These are phyloP conservation scores for Nephotettix cincticeps DNA, from an alignment of 1,140 invertebrate species.

Conservation along the genomic window DNA sequence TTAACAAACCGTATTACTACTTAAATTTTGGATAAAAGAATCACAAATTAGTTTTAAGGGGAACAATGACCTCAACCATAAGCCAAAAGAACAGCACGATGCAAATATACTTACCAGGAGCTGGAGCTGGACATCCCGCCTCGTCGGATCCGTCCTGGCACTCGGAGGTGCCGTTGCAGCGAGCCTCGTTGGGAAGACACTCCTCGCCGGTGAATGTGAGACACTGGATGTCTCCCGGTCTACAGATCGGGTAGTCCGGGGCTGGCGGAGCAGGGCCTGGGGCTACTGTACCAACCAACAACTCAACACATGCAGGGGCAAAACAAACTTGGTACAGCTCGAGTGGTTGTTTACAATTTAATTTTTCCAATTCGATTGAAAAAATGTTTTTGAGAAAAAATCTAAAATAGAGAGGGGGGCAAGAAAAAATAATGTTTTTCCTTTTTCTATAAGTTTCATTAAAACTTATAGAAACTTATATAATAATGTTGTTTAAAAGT, in stretches of 20 bases:
- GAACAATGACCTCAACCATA: not conserved
- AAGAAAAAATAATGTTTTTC: no score
- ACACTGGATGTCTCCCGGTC: conserved; percentile 20
- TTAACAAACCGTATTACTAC: not conserved
- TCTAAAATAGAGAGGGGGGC: no score
- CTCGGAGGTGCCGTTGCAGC: conserved; percentile 51
- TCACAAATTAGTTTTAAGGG: not conserved
- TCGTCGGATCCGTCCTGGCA: conserved; percentile 57
- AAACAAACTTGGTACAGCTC: not conserved
- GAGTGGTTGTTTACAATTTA: not conserved
- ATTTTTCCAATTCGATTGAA: no score
- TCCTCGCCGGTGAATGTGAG: conserved; percentile 47
- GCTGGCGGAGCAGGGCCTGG: conserved; percentile 26
- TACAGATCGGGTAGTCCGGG: not conserved
- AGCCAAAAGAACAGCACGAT: not conserved
- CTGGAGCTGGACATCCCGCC: conserved; percentile 43
- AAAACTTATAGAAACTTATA: no score
- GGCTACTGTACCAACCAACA: conserved; percentile 30
- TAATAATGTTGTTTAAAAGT: no score
- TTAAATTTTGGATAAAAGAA: not conserved
- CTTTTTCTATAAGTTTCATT: no score
- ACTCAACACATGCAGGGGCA: conserved; percentile 30
- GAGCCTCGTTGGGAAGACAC: conserved; percentile 53
- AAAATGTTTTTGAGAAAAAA: no score
- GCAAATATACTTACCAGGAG: not conserved